Percentiles rank a stretch among this genome's conserved stretches.
Conservation (phyloP, 1,140 invertebrate species). For the Laodelphax striatellus region DNA sequence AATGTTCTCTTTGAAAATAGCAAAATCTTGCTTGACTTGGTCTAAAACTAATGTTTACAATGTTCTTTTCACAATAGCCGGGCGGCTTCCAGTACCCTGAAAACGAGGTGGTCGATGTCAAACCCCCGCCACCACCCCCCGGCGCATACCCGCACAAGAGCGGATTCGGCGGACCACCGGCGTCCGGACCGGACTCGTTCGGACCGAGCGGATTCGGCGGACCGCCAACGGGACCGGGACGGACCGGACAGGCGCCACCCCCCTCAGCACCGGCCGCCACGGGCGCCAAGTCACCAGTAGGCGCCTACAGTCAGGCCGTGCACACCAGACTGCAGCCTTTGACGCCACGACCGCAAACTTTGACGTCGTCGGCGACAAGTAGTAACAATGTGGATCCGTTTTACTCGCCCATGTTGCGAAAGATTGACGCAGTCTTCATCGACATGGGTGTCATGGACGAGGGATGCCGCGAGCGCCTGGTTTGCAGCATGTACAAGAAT, state of each 20-base stretch:
- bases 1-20: no score
- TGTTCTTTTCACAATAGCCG: neutral
- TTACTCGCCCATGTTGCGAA: slow-evolving; percentile 61
- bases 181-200: neutral
- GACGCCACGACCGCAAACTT: neutral
- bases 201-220: neutral
- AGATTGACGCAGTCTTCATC: slow-evolving; percentile 58
- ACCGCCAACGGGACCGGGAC: neutral
- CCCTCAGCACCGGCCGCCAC: no score
- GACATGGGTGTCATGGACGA: slow-evolving; percentile 53
- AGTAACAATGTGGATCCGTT: slow-evolving; percentile 47
- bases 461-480: slow-evolving; percentile 57
- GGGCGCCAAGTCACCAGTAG: no score
- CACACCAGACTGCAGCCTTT: neutral
- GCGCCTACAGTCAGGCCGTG: neutral
- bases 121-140: neutral
- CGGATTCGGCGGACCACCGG: neutral
- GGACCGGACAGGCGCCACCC: neutral
- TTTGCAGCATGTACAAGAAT: slow-evolving; percentile 73
- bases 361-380: neutral
- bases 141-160: neutral
- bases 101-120: neutral
- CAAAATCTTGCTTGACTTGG: no score
- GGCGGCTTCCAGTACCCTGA: neutral
- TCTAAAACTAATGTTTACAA: no score